Evolutionary conservation across 2,113 vertebrate genomes (phyloP).

Genomic region (Steatornis caripensis): DNA sequence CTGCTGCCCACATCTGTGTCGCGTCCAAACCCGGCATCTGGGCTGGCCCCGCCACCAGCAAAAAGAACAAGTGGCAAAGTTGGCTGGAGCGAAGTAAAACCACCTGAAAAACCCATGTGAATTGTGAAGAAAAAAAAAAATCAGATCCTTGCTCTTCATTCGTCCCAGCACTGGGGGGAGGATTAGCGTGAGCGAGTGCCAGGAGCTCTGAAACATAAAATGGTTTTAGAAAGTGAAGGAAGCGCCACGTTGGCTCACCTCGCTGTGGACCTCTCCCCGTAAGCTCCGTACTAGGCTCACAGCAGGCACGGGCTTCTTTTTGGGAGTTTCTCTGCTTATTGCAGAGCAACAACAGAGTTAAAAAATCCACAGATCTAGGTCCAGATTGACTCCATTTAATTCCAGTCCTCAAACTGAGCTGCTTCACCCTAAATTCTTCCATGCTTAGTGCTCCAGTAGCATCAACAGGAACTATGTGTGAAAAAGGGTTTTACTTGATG

Average conservation of each 20-base stretch:
- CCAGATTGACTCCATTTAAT: background rate
- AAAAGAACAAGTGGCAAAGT: background rate
- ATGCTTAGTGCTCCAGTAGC: accelerated
- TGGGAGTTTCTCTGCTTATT: background rate
- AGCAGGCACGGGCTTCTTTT: background rate
- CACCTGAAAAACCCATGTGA: background rate
- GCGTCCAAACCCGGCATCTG: accelerated
- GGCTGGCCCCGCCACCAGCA: background rate
- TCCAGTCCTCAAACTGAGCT: background rate
- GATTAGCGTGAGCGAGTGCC: accelerated
- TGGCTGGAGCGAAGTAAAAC: background rate
- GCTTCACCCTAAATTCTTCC: background rate
- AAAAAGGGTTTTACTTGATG: background rate
- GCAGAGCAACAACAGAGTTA: background rate
- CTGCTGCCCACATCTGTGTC: background rate
- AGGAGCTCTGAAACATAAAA: background rate
- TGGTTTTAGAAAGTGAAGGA: background rate
- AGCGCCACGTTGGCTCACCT: accelerated
- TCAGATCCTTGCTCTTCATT: background rate
- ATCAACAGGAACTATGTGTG: accelerated
- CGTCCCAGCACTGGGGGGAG: background rate
- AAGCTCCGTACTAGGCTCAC: background rate
- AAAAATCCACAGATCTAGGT: background rate
- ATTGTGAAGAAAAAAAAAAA: background rate
- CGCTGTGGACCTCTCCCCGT: accelerated